Evolutionary conservation across 2,888 invertebrate species (phyloP).

Genomic region (Scaptomyza cyrtandrae): DNA sequence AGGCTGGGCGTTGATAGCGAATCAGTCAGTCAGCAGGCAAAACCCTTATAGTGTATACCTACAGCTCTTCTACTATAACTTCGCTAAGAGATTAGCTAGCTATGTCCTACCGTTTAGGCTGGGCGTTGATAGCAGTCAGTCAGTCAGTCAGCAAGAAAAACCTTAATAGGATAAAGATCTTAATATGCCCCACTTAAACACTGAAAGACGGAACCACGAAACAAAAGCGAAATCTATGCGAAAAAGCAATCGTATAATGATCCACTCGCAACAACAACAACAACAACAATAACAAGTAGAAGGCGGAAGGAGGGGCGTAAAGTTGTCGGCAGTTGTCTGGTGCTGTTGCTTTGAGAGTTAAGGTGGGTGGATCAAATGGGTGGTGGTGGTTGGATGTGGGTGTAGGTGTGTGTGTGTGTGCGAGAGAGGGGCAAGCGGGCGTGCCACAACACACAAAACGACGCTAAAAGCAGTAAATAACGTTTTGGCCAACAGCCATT

Average conservation of each 20-base stretch:
- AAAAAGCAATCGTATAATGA: constrained; percentile 28
- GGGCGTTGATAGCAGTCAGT: too few species aligned
- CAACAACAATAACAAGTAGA: constrained; percentile 5
- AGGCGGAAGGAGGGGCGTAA: constrained; percentile 27
- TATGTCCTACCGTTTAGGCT: too few species aligned
- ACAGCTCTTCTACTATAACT: too few species aligned
- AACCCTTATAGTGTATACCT: too few species aligned
- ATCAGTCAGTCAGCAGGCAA: neutral
- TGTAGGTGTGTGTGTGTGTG: neutral
- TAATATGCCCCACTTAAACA: constrained; percentile 5
- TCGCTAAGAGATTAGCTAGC: too few species aligned
- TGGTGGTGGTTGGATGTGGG: constrained; percentile 4
- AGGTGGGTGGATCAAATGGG: constrained; percentile 9
- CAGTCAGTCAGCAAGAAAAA: neutral
- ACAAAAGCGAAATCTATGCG: constrained; percentile 2
- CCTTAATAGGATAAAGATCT: neutral
- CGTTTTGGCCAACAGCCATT: constrained; percentile 35
- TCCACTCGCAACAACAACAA: constrained; percentile 9
- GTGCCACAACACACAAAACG: constrained; percentile 63
- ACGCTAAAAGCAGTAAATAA: constrained; percentile 64
- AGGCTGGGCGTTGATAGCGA: neutral
- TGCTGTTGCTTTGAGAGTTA: constrained; percentile 1
- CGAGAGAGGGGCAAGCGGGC: constrained; percentile 33
- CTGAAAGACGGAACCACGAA: neutral
- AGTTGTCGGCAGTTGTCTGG: constrained; percentile 48